These are phyloP conservation scores for Plotosus lineatus DNA, from an alignment of 2,113 vertebrate species.

Conservation along the genomic window DNA sequence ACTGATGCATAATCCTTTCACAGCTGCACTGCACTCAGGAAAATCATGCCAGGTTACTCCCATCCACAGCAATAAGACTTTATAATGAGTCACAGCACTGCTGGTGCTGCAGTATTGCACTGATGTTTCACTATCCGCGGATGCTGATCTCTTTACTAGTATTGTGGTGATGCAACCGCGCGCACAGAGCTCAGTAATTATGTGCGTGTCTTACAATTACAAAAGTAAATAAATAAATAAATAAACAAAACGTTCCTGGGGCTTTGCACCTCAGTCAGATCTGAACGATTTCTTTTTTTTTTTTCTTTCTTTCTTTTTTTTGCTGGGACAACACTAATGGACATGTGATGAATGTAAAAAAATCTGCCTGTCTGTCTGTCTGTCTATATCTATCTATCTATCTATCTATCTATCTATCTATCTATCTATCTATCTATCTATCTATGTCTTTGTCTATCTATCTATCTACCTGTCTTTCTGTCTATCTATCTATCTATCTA, in stretches of 20 bases:
- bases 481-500: background rate
- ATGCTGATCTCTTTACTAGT: slow-evolving; percentile 3
- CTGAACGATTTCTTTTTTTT: background rate
- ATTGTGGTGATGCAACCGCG: slow-evolving; percentile 6
- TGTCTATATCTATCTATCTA: background rate
- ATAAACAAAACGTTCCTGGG: background rate
- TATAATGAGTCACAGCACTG: slow-evolving; percentile 13
- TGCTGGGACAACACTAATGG: background rate
- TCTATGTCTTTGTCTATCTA: background rate
- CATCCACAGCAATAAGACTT: background rate
- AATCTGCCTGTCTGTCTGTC: background rate
- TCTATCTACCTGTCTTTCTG: background rate
- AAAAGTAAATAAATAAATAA: background rate
- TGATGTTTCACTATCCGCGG: slow-evolving; percentile 16
- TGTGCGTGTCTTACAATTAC: background rate
- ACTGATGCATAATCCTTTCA: background rate
- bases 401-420: background rate
- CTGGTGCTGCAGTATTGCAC: slow-evolving; percentile 28
- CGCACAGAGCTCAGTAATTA: background rate
- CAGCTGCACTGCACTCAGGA: slow-evolving; percentile 3
- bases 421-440: background rate
- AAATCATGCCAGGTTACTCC: background rate
- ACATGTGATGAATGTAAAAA: background rate
- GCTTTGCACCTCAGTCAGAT: background rate
- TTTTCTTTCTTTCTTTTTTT: background rate